These are phyloP conservation scores for Campylomormyrus numenius DNA, from an alignment of 2,113 vertebrate species.

Conservation along the genomic window DNA sequence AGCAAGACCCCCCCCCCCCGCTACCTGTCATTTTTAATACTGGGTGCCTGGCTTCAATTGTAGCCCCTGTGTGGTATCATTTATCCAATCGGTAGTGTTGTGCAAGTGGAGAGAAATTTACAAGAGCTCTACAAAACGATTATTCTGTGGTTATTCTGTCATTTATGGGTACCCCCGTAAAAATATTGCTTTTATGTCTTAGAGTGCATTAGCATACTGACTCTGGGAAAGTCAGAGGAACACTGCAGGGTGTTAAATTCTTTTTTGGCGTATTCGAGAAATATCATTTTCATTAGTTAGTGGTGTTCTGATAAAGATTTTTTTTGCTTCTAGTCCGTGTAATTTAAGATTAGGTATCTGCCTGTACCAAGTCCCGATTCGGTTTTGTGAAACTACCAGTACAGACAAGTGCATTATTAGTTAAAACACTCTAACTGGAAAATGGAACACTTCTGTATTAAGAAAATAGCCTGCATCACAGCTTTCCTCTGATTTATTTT, in stretches of 20 bases:
- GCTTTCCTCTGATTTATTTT: background rate
- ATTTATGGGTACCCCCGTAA: background rate
- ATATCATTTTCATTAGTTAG: background rate
- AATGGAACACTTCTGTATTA: background rate
- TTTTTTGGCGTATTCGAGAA: background rate
- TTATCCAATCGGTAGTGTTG: background rate
- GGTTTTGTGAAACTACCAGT: background rate
- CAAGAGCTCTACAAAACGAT: background rate
- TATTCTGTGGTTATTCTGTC: background rate
- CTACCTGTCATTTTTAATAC: background rate
- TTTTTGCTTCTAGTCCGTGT: background rate
- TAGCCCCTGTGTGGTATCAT: background rate
- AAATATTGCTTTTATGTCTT: background rate
- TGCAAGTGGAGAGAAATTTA: background rate
- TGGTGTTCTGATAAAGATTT: background rate
- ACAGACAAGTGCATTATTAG: background rate
- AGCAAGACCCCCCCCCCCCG: background rate
- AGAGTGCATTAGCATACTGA: background rate
- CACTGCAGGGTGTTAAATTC: background rate
- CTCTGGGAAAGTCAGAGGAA: background rate
- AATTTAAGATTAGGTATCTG: background rate
- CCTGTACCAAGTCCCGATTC: background rate
- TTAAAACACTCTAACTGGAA: background rate
- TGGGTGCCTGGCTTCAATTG: background rate
- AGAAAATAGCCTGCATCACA: background rate